These are phyloP conservation scores for Nesometra sesokonis DNA, from an alignment of 35 echinoderm and acorn worm genomes.

Conservation along the genomic window DNA sequence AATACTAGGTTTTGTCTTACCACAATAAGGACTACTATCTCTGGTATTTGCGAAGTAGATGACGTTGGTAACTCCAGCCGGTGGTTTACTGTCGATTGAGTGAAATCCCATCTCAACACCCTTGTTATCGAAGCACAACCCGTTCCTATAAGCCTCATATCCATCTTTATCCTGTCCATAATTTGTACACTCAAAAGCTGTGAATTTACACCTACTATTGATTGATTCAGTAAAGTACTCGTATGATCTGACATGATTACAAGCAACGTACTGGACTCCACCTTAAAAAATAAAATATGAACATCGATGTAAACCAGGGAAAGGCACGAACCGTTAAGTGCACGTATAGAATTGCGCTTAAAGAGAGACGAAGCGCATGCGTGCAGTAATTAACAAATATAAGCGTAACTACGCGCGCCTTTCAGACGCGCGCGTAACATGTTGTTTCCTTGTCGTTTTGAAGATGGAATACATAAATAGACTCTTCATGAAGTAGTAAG, in stretches of 20 bases:
- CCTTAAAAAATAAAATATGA: slow-evolving; percentile 23
- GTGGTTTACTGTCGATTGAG: slow-evolving; percentile 15
- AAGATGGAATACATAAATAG: too few relatives aligned
- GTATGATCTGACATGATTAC: slow-evolving; percentile 69
- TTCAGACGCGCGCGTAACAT: too few relatives aligned
- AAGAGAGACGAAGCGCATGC: too few relatives aligned
- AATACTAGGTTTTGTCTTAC: neutral
- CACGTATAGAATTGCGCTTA: too few relatives aligned
- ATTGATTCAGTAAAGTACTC: slow-evolving; percentile 83
- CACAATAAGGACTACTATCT: slow-evolving; percentile 39
- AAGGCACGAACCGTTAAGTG: too few relatives aligned
- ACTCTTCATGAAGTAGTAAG: too few relatives aligned
- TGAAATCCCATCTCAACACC: slow-evolving; percentile 35
- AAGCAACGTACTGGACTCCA: slow-evolving; percentile 62
- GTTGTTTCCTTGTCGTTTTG: too few relatives aligned
- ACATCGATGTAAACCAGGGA: too few relatives aligned
- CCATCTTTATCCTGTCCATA: neutral
- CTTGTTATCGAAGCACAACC: slow-evolving; percentile 29
- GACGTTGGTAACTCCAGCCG: slow-evolving; percentile 11
- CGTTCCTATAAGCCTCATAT: slow-evolving; percentile 36
- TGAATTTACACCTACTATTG: slow-evolving; percentile 32
- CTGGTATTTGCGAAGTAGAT: slow-evolving; percentile 32
- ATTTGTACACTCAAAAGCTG: slow-evolving; percentile 15
- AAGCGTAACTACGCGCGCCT: too few relatives aligned
- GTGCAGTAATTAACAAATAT: too few relatives aligned